Evolutionary conservation across 2,797 vertebrate species (phyloP).

Genomic region (Strix occidentalis): DNA sequence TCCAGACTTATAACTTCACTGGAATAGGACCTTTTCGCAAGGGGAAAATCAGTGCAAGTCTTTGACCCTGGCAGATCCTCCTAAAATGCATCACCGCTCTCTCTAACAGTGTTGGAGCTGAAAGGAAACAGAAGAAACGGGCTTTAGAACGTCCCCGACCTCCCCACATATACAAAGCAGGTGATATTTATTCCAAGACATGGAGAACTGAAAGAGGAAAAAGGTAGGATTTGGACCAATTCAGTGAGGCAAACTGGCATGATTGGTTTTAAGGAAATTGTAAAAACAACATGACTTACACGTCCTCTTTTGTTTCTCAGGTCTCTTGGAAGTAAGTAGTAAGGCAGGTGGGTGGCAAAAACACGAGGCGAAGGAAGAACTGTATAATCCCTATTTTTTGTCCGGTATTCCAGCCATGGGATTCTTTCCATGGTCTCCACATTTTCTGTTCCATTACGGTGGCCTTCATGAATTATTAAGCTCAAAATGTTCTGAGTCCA

Average conservation of each 20-base stretch:
- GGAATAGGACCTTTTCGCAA: neutral
- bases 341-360: constrained; percentile 36
- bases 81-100: neutral
- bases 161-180: neutral
- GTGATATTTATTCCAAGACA: neutral
- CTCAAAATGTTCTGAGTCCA: constrained; percentile 51
- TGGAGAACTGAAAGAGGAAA: neutral
- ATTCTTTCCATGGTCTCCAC: neutral
- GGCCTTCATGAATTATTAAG: constrained; percentile 41
- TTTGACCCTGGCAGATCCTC: neutral
- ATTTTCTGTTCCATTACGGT: constrained; percentile 17
- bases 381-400: neutral
- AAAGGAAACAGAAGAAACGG: neutral
- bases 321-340: constrained; percentile 42
- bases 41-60: neutral
- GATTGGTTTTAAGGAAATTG: neutral
- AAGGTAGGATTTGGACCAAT: neutral
- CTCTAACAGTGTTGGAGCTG: neutral
- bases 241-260: neutral
- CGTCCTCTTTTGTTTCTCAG: constrained; percentile 1
- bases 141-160: neutral
- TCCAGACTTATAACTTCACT: neutral
- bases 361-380: neutral
- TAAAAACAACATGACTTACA: neutral
- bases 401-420: constrained; percentile 16